Base-by-base conservation (phyloP, 2,113 vertebrate genomes). In the Ceyx margarethae region DNA sequence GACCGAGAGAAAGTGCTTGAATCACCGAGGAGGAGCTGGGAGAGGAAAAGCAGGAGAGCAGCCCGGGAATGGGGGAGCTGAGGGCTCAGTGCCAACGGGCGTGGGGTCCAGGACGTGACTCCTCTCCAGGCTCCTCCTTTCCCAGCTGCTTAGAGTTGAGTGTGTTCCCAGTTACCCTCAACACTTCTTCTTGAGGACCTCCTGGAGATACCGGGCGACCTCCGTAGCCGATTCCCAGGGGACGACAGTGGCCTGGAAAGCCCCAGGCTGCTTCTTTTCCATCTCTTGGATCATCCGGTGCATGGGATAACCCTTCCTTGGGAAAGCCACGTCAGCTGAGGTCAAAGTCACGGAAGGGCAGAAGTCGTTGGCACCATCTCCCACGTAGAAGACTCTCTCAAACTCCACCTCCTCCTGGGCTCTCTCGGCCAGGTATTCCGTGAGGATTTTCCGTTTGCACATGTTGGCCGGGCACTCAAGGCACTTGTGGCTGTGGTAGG, bases 281-380 rank as follows among this genome's bases (percentile, higher is more conserved):
- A 97, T 98, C 96, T 99, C 98, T 29, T 97, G 98, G 94, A 98
- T 98, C 77, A 99, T 95, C 51, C 97, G 96, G 97, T 99, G 99
- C 99, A 99, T 99, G 74, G 99, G 98, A 68, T 98, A 99, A 43
- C 98, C 98, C 45, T 98, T 97, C 20, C 99, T 97, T 0, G 99
- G 98, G 95, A 99, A 99, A 3, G 97, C 98, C 87, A 99, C 97
- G 35, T 99, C 99, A 2, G 97, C 95, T 1, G 97, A 95, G 4
- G 96, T 97, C 95, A 99, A 96, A 13, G 97, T 46, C 31, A 96
- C 87, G 1, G 98, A 97, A 2, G 99, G 99, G 86, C 99, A 99
- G 97, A 99, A 99, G 94, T 99, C 99, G 56, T 99, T 99, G 96
- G 98, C 98, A 5, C 99, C 99, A 3, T 99, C 99, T 1, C 99